Conservation (phyloP, 2,113 vertebrate genomes). For the Cercopithecus mona region DNA sequence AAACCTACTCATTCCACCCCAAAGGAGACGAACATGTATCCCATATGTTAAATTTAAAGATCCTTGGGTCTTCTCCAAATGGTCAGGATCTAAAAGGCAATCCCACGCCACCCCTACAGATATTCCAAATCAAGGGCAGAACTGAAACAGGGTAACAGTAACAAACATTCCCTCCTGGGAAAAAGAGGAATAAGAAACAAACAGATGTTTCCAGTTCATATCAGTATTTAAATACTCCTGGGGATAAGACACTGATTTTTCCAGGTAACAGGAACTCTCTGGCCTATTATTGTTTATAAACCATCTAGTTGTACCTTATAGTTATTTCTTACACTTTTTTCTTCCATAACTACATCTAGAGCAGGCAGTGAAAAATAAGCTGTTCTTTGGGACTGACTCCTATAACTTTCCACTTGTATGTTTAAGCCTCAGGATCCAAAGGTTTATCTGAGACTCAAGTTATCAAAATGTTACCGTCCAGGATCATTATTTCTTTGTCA, state of each 20-base stretch:
- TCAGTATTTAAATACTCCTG: background rate
- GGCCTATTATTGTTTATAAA: background rate
- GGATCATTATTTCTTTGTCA: background rate
- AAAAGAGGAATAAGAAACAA: background rate
- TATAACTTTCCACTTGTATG: background rate
- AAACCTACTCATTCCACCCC: background rate
- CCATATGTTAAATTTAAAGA: background rate
- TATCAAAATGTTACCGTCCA: background rate
- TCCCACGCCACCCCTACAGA: too few species aligned
- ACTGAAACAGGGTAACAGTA: background rate
- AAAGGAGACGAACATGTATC: background rate
- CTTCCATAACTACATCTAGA: background rate
- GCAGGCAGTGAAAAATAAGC: background rate
- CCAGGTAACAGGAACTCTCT: background rate
- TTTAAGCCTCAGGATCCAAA: rapidly evolving
- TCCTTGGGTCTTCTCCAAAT: background rate
- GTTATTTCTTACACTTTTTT: background rate
- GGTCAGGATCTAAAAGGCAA: background rate
- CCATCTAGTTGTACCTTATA: background rate
- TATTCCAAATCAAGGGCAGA: background rate
- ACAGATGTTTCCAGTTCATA: background rate
- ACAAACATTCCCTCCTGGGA: too few species aligned
- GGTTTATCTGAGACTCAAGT: background rate
- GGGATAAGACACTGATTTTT: background rate
- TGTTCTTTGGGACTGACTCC: background rate